A percentile compares a stretch with the other conserved stretches of the same genome.
phyloP scores from a whole-genome alignment of 2,888 invertebrate genomes.

The Biston stratarius region DNA sequence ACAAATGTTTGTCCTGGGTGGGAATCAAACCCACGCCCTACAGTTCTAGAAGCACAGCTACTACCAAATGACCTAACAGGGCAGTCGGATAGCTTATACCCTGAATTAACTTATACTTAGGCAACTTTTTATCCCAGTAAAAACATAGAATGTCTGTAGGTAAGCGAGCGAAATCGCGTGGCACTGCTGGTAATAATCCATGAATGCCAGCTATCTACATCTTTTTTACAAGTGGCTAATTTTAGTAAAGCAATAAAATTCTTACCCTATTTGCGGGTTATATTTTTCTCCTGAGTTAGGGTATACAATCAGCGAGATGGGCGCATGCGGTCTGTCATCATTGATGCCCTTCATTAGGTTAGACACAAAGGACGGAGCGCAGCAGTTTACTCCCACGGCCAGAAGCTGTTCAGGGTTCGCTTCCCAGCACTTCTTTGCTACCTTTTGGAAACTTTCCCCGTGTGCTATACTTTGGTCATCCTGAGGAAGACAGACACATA shows the following conservation, averaged over 20 bases:
- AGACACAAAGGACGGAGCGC: slow-evolving; percentile 82
- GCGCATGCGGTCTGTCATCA: slow-evolving; percentile 77
- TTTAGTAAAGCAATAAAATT: background rate
- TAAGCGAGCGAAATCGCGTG: too few species aligned
- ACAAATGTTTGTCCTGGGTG: too few species aligned
- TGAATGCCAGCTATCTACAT: too few species aligned
- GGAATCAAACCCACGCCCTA: too few species aligned
- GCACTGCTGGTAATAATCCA: too few species aligned
- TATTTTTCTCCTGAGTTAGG: slow-evolving; percentile 97
- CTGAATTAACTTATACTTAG: too few species aligned
- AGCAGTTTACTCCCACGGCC: slow-evolving; percentile 96
- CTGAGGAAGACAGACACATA: slow-evolving; percentile 53
- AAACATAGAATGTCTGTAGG: too few species aligned
- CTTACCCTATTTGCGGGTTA: slow-evolving; percentile 89
- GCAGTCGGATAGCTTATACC: too few species aligned
- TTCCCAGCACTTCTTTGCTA: slow-evolving; percentile 90
- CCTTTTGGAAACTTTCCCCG: slow-evolving; percentile 92
- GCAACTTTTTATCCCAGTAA: too few species aligned
- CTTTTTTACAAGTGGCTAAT: too few species aligned
- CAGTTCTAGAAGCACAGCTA: too few species aligned
- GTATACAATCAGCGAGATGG: slow-evolving; percentile 94
- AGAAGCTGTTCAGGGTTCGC: slow-evolving; percentile 90
- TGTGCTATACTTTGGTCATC: slow-evolving; percentile 89
- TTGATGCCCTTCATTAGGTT: slow-evolving; percentile 79
- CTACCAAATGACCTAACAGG: too few species aligned